phyloP scores from a whole-genome alignment of 2,888 invertebrate genomes.

The Diarsia brunnea region DNA sequence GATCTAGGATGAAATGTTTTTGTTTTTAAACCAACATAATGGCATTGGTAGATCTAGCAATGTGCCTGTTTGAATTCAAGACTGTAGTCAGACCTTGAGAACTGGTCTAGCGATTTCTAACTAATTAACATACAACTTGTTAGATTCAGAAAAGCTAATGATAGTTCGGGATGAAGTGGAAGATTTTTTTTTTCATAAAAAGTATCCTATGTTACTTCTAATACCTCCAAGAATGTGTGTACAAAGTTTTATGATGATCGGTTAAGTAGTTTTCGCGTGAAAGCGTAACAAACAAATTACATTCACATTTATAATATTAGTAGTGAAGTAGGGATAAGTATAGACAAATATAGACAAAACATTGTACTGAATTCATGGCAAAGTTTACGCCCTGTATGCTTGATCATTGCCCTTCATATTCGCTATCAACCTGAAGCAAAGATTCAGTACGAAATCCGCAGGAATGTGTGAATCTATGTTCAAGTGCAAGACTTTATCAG shows the following conservation, averaged over 20 bases:
- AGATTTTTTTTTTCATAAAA: too few species aligned
- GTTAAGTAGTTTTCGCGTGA: too few species aligned
- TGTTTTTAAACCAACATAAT: neutral
- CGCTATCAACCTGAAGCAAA: slow-evolving; percentile 1
- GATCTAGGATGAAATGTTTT: neutral
- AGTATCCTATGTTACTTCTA: too few species aligned
- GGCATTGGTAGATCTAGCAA: neutral
- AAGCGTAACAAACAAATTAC: too few species aligned
- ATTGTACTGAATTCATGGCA: neutral
- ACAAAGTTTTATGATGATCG: too few species aligned
- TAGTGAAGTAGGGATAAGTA: too few species aligned
- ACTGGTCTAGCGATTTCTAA: neutral
- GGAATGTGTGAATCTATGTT: slow-evolving; percentile 29
- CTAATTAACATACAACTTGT: neutral
- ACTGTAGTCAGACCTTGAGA: neutral
- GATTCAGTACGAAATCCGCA: slow-evolving; percentile 9
- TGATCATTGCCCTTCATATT: neutral
- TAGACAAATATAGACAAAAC: neutral
- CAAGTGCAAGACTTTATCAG: slow-evolving; percentile 50
- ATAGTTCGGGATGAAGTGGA: neutral
- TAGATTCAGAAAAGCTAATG: neutral
- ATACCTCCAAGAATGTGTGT: too few species aligned
- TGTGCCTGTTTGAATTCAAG: neutral
- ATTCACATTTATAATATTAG: too few species aligned
- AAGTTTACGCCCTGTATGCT: neutral